These are phyloP conservation scores for Xestia c-nigrum DNA, from an alignment of 2,888 invertebrate species.

Conservation along the genomic window DNA sequence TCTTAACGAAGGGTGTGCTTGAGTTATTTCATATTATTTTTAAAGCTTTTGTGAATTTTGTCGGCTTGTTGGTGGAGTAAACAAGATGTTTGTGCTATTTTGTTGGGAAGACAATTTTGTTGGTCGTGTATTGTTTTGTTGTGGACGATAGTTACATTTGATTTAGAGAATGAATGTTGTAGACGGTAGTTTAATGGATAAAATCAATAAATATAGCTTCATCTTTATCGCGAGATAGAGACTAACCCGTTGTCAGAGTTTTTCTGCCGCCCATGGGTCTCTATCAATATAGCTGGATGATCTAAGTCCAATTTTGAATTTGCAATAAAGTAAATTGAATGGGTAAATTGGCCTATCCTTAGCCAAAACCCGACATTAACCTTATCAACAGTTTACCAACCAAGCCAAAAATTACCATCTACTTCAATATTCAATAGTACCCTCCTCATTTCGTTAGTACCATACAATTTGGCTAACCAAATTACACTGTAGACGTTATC, in stretches of 20 bases:
- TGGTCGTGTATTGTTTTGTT: conserved; percentile 26
- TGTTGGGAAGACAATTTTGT: conserved; percentile 20
- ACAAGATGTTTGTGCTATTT: conserved; percentile 49
- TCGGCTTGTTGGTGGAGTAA: conserved; percentile 41
- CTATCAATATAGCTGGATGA: background rate
- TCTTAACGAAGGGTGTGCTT: conserved; percentile 74
- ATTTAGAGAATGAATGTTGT: conserved; percentile 12
- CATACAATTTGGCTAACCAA: conserved; percentile 59
- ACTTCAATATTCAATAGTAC: conserved; percentile 54
- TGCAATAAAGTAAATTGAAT: background rate
- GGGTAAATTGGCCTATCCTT: conserved; percentile 2
- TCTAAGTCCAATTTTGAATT: background rate
- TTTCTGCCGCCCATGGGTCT: no score
- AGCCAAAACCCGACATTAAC: conserved; percentile 11
- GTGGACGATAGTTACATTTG: background rate
- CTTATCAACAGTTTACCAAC: conserved; percentile 29
- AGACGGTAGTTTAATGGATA: background rate
- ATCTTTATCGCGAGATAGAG: no score
- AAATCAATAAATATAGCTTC: background rate
- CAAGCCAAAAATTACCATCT: conserved; percentile 47
- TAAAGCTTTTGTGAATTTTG: conserved; percentile 45
- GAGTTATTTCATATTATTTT: conserved; percentile 67
- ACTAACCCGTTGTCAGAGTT: no score
- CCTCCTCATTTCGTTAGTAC: conserved; percentile 42
- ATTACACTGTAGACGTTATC: conserved; percentile 58